Percentiles rank a stretch among this genome's conserved stretches.
phyloP scores from a whole-genome alignment of 2,888 invertebrate genomes.

The Galerucella nymphaeae region DNA sequence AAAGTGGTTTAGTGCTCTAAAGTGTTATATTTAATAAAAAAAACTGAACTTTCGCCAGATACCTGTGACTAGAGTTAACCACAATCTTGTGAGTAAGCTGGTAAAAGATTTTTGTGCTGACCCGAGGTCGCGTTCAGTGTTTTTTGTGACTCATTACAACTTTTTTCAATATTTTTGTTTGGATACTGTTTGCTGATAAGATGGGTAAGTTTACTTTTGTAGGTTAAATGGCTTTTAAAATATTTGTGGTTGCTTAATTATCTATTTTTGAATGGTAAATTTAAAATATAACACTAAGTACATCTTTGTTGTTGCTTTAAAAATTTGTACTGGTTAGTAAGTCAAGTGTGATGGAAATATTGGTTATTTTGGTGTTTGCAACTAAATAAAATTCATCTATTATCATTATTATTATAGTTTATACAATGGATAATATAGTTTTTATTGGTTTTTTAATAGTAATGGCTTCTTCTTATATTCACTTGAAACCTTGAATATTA shows the following conservation, averaged over 20 bases:
- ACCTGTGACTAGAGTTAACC: constrained; percentile 48
- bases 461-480: neutral
- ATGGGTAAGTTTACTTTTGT: constrained; percentile 35
- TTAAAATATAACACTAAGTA: neutral
- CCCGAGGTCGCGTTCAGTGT: constrained; percentile 40
- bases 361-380: neutral
- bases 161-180: constrained; percentile 23
- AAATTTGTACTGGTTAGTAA: constrained; percentile 10
- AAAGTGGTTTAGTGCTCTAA: constrained; percentile 20
- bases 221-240: constrained; percentile 8
- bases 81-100: constrained; percentile 44
- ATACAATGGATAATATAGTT: too few species aligned
- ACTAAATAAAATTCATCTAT: neutral
- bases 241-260: neutral
- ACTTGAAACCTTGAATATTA: neutral
- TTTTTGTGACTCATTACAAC: constrained; percentile 47
- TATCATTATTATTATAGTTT: neutral
- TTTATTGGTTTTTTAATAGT: too few species aligned
- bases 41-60: constrained; percentile 49
- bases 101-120: constrained; percentile 39
- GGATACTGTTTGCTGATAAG: constrained; percentile 27
- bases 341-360: neutral
- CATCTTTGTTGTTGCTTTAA: neutral
- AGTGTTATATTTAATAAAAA: constrained; percentile 37
- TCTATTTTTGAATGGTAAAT: neutral